A percentile compares a stretch with the other conserved stretches of the same genome.
phyloP scores from a whole-genome alignment of 2,113 vertebrate genomes.

The Gobiocypris rarus region DNA sequence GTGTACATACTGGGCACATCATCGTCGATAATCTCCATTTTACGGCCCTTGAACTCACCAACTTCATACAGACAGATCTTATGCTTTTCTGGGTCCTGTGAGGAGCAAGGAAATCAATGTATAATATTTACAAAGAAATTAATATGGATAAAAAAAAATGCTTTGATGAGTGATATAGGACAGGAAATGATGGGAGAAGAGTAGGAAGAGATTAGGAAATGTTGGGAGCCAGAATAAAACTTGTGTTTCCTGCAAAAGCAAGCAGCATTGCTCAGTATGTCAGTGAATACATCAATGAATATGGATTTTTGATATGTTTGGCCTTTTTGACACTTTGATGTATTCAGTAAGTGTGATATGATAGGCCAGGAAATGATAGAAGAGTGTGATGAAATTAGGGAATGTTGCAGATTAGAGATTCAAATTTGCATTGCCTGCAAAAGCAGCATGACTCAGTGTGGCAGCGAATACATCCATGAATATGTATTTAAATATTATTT shows the following conservation, averaged over 20 bases:
- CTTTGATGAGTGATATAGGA: not conserved
- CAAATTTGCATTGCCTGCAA: not conserved
- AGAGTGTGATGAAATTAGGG: not conserved
- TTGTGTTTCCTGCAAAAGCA: not conserved
- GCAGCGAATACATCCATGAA: not conserved
- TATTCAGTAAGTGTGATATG: not conserved
- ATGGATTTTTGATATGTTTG: not conserved
- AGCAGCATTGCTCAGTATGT: not conserved
- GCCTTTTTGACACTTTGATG: not conserved
- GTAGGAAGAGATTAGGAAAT: not conserved
- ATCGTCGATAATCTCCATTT: slow-evolving; percentile 85
- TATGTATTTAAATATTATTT: not conserved
- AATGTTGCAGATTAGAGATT: not conserved
- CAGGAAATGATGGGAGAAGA: not conserved
- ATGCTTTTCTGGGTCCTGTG: slow-evolving; percentile 81
- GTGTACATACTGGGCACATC: slow-evolving; percentile 79
- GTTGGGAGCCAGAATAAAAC: not conserved
- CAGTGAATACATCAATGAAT: not conserved
- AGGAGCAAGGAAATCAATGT: not conserved
- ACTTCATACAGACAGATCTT: slow-evolving; percentile 84
- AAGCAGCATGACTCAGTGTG: not conserved
- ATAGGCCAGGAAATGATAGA: not conserved
- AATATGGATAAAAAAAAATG: not conserved
- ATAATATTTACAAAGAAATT: not conserved
- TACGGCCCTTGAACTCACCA: slow-evolving; percentile 81